Percentiles rank a stretch among this genome's conserved stretches.
Evolutionary conservation across 2,888 invertebrate species (phyloP).

Genomic region (Metacarcinus magister): DNA sequence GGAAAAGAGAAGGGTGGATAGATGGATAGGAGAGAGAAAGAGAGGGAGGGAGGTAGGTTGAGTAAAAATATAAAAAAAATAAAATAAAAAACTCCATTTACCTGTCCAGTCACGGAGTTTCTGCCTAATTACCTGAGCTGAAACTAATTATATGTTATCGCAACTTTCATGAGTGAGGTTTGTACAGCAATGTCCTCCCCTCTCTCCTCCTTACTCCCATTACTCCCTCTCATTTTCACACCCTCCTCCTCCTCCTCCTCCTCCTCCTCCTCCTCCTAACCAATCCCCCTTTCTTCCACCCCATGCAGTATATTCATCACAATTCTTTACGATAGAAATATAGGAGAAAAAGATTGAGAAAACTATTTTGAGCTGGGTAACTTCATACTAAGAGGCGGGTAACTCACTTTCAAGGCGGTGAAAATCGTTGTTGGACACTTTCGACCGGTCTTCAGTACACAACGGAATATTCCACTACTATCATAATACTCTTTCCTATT

Average conservation of each 20-base stretch:
- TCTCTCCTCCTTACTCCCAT: not conserved
- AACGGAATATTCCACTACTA: too few relatives aligned
- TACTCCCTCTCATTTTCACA: not conserved
- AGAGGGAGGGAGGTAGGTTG: not conserved
- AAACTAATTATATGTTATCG: not conserved
- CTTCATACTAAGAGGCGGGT: too few relatives aligned
- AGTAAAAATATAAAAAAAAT: not conserved
- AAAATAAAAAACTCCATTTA: not conserved
- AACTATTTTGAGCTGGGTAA: too few relatives aligned
- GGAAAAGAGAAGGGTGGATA: not conserved
- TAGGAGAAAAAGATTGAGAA: too few relatives aligned
- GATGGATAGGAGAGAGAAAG: not conserved
- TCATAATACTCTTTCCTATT: too few relatives aligned
- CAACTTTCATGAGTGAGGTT: not conserved
- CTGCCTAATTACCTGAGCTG: conserved; percentile 19
- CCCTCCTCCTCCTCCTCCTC: not conserved
- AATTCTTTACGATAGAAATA: too few relatives aligned
- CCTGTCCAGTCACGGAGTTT: not conserved
- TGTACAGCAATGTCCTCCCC: not conserved
- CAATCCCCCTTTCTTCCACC: not conserved
- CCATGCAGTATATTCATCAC: not conserved
- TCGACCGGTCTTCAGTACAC: too few relatives aligned
- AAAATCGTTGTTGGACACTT: too few relatives aligned
- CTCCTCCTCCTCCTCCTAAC: not conserved
- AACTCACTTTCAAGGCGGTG: too few relatives aligned